Evolutionary conservation across 1,140 invertebrate species (phyloP).

Genomic region (Tetragnatha versicolor): DNA sequence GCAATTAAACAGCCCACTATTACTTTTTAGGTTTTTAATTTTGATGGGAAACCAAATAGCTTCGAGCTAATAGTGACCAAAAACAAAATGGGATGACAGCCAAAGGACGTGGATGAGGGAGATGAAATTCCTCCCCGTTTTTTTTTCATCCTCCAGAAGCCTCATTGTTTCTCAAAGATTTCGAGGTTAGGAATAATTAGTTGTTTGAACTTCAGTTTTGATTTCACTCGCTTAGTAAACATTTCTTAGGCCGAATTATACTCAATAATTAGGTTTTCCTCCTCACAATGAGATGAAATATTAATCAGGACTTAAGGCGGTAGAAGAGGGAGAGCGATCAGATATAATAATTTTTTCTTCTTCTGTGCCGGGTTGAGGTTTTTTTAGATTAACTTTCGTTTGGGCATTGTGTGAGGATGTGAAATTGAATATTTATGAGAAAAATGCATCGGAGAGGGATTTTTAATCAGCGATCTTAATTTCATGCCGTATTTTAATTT

Average conservation of each 20-base stretch:
- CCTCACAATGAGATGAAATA: conserved; percentile 35
- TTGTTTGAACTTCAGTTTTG: conserved; percentile 16
- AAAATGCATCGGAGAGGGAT: neutral
- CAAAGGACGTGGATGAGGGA: conserved; percentile 6
- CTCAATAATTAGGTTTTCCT: conserved; percentile 21
- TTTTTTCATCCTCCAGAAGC: neutral
- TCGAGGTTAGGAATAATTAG: conserved; percentile 36
- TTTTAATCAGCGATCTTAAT: neutral
- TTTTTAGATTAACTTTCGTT: no score
- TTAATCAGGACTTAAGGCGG: conserved; percentile 23
- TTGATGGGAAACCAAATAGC: conserved; percentile 3
- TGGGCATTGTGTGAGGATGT: no score
- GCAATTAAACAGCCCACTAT: conserved; percentile 18
- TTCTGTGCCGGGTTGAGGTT: no score
- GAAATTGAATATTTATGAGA: neutral
- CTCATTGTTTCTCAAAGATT: no score
- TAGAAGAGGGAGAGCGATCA: no score
- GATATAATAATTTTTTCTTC: no score
- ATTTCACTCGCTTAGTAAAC: conserved; percentile 19
- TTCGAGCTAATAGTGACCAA: conserved; percentile 6
- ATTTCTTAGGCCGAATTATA: conserved; percentile 26
- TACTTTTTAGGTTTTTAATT: conserved; percentile 39
- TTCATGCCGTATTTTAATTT: neutral
- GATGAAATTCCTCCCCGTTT: neutral
- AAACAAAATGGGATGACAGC: neutral